phyloP scores from a whole-genome alignment of 2,113 vertebrate species.

The Myotis davidii region DNA sequence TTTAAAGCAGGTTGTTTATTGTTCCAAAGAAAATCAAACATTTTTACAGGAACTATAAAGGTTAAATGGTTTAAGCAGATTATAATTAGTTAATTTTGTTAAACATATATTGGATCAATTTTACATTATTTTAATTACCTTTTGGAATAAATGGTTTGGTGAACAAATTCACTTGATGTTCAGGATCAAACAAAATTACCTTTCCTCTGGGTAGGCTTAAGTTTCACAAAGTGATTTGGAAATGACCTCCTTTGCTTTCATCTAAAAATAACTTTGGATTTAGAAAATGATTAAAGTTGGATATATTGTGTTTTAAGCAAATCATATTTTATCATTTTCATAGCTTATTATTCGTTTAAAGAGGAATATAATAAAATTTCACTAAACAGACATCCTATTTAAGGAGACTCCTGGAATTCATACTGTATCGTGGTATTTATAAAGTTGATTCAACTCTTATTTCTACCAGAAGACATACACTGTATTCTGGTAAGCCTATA shows the following conservation, averaged over 20 bases:
- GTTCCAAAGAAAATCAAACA: slow-evolving; percentile 69
- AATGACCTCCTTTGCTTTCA: slow-evolving; percentile 81
- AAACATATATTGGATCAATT: slow-evolving; percentile 79
- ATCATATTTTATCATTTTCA: slow-evolving; percentile 68
- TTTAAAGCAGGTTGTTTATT: slow-evolving; percentile 58
- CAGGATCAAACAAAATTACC: slow-evolving; percentile 86
- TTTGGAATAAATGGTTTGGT: slow-evolving; percentile 79
- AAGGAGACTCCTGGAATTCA: slow-evolving; percentile 50
- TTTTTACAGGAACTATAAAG: slow-evolving; percentile 67
- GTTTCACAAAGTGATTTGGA: slow-evolving; percentile 83
- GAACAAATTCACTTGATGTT: slow-evolving; percentile 82
- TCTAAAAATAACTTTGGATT: slow-evolving; percentile 81
- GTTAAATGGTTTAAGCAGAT: slow-evolving; percentile 76
- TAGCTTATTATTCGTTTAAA: slow-evolving; percentile 66
- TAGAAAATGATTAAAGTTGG: slow-evolving; percentile 82
- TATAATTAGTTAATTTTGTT: slow-evolving; percentile 82
- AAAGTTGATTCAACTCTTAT: slow-evolving; percentile 39
- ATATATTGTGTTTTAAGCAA: slow-evolving; percentile 74
- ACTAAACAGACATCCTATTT: slow-evolving; percentile 51
- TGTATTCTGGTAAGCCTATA: slow-evolving; percentile 50
- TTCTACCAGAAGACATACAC: slow-evolving; percentile 11
- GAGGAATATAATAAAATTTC: slow-evolving; percentile 63
- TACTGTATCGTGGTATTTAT: slow-evolving; percentile 2
- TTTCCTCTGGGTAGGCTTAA: slow-evolving; percentile 85
- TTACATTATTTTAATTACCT: slow-evolving; percentile 82